Base-by-base conservation (phyloP, 1,140 invertebrate genomes). In the Eulimnadia texana region DNA sequence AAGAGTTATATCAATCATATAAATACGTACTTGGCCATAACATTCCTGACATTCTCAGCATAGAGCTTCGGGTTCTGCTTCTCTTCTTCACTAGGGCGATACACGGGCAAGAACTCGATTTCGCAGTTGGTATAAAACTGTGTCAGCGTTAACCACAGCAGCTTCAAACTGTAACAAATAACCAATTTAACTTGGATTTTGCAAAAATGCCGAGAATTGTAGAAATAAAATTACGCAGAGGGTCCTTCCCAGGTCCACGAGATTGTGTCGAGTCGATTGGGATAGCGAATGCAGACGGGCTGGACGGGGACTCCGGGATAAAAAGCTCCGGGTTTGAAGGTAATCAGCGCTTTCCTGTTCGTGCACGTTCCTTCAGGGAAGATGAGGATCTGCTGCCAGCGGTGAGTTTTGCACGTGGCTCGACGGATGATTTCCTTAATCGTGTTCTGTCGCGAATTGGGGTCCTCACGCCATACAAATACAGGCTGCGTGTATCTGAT, bases 171-270 rank as follows among this genome's bases (percentile, higher is more conserved):
- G 73, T 53, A 68, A 70, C 58, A 56, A 61, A 19, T 16, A 22
- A 50, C n/a, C 1, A 42, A 24, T 19, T 42, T 22, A 25, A 60
- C 28, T 57, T 54, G 57, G 33, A 49, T 59, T 52, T 50, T 20
- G 29, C 52, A 51, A 27, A n/a, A n/a, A n/a, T n/a, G n/a, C n/a
- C n/a, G n/a, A n/a, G n/a, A 59, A 11, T 64, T 27, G n/a, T n/a
- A n/a, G n/a, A n/a, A n/a, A n/a, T n/a, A n/a, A 50, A 85, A 88
- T 88, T 78, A 94, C 90, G 88, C 88, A 75, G 88, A 87, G 64
- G 92, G 90, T 61, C 93, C 93, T 75, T 95, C 90, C 93, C 93
- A 98, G 3, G 93, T 97, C 93, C 93, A 98, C 0, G 92, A 93
- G 47, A 93, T 83, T 2, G 91, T 93, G 70, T 98, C 91, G 66